These are phyloP conservation scores for Poeciliopsis infans DNA, from an alignment of 2,797 vertebrate genomes.

Conservation along the genomic window DNA sequence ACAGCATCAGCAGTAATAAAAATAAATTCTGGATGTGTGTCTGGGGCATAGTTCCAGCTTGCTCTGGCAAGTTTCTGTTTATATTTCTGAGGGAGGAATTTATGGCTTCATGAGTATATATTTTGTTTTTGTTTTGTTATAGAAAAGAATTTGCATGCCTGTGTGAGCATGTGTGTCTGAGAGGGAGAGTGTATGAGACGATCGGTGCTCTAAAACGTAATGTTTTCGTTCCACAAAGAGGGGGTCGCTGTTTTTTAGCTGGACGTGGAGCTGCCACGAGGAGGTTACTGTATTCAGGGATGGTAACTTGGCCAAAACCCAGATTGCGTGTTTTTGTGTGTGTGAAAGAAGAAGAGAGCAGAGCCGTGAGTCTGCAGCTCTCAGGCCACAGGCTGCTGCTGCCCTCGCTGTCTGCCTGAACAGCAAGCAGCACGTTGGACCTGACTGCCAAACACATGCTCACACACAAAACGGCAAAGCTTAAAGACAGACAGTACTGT, in stretches of 20 bases:
- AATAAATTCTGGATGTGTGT: constrained; percentile 56
- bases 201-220: constrained; percentile 49
- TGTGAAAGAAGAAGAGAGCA: constrained; percentile 30
- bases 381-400: constrained; percentile 72
- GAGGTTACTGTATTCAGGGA: constrained; percentile 67
- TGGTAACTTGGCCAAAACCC: constrained; percentile 63
- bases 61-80: constrained; percentile 56
- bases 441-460: constrained; percentile 73
- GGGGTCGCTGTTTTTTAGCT: constrained; percentile 57
- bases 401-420: constrained; percentile 73
- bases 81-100: constrained; percentile 55
- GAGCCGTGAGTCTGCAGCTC: constrained; percentile 64
- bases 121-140: constrained; percentile 47
- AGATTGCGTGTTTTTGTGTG: constrained; percentile 48
- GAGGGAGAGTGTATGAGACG: constrained; percentile 32
- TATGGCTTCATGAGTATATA: constrained; percentile 41
- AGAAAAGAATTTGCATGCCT: constrained; percentile 50
- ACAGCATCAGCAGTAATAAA: constrained; percentile 47
- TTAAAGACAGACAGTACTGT: constrained; percentile 58
- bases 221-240: constrained; percentile 46
- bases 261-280: constrained; percentile 59
- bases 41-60: constrained; percentile 45
- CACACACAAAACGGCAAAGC: constrained; percentile 53
- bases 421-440: constrained; percentile 63
- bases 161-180: constrained; percentile 3